Conservation (phyloP, 2,888 invertebrate species). For the Exocentrus adspersus region DNA sequence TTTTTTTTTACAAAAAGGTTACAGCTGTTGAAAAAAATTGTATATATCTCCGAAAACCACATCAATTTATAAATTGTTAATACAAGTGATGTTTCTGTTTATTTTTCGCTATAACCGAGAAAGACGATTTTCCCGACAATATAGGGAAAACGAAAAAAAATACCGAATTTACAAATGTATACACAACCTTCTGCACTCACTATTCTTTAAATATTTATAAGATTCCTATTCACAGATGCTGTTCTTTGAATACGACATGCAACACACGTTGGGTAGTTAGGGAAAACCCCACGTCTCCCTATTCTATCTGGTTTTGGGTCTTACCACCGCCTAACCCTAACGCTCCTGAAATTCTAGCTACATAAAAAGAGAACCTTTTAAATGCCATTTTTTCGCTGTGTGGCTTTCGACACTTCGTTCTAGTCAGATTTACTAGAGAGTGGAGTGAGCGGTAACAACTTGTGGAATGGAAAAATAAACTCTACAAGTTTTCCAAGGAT, state of each 20-base stretch:
- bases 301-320: neutral
- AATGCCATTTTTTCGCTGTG: neutral
- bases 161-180: neutral
- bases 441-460: no score
- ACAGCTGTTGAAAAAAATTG: no score
- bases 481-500: no score
- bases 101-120: neutral
- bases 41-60: no score
- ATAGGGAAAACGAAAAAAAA: neutral
- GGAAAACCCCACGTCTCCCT: neutral
- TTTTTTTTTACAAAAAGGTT: no score
- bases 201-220: constrained; percentile 8
- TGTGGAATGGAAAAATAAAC: no score
- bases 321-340: neutral
- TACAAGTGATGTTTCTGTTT: no score
- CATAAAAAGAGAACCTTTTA: no score
- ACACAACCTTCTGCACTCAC: constrained; percentile 2
- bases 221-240: neutral
- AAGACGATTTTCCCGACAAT: no score
- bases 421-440: no score
- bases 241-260: neutral
- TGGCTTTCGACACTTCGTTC: no score
- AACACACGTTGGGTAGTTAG: neutral
- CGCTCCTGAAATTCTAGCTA: neutral
- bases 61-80: no score